Conservation (phyloP, 1,140 invertebrate species). For the Atta texana region DNA sequence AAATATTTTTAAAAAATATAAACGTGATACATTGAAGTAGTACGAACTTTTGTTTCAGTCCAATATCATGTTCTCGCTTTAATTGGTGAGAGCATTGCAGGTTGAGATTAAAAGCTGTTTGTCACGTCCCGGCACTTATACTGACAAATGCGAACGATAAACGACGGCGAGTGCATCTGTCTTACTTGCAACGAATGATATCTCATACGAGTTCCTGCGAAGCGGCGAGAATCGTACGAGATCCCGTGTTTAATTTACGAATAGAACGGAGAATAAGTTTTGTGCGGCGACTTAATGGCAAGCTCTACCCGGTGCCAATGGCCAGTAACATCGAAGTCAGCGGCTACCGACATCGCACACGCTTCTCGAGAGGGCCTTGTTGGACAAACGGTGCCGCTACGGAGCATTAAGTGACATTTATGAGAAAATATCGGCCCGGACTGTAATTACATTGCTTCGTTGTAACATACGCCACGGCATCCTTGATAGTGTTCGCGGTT, state of each 20-base stretch:
- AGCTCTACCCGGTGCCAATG: slow-evolving; percentile 23
- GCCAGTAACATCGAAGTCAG: slow-evolving; percentile 22
- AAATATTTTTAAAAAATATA: no score
- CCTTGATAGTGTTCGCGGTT: slow-evolving; percentile 36
- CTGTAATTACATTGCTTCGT: slow-evolving; percentile 78
- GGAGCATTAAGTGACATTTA: slow-evolving; percentile 77
- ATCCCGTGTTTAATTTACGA: slow-evolving; percentile 55
- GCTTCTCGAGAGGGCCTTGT: slow-evolving; percentile 38
- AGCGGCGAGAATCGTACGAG: slow-evolving; percentile 2
- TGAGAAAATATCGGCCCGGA: slow-evolving; percentile 79
- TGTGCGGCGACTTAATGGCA: slow-evolving; percentile 26
- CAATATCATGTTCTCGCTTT: not conserved
- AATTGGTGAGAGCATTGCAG: not conserved
- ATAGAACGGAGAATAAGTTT: slow-evolving; percentile 37
- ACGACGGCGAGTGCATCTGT: slow-evolving; percentile 11
- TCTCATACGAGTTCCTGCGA: slow-evolving; percentile 2
- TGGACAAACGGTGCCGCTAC: slow-evolving; percentile 56
- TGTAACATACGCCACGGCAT: slow-evolving; percentile 51
- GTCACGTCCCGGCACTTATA: not conserved
- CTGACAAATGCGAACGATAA: slow-evolving; percentile 31
- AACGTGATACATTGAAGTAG: no score
- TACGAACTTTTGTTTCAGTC: no score
- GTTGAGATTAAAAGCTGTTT: slow-evolving; percentile 47
- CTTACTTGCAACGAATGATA: not conserved
- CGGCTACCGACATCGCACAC: slow-evolving; percentile 1